Evolutionary conservation across 2,888 invertebrate species (phyloP).

Genomic region (Physocephala rufipes): DNA sequence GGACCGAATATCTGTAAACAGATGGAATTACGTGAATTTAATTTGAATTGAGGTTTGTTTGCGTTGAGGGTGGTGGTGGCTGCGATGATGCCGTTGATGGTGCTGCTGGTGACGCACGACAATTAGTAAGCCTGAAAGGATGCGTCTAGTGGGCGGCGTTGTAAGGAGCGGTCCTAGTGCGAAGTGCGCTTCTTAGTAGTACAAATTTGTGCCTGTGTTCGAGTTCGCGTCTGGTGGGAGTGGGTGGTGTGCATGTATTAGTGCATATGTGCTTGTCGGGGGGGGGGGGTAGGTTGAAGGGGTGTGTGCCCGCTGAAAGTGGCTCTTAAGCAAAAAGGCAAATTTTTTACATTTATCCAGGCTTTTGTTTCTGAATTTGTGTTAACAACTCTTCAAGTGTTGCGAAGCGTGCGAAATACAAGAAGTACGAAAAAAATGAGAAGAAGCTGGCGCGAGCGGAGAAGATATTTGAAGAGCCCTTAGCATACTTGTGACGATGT

Average conservation of each 20-base stretch:
- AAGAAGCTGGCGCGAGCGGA: not conserved
- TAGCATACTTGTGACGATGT: conserved; percentile 7
- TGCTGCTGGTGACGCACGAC: too few relatives aligned
- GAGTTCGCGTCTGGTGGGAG: conserved; percentile 46
- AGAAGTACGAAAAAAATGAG: not conserved
- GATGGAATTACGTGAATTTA: conserved; percentile 12
- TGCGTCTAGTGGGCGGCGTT: too few relatives aligned
- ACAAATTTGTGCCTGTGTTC: conserved; percentile 54
- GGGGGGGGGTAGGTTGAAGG: conserved; percentile 8
- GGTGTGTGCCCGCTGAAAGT: conserved; percentile 19
- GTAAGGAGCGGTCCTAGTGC: not conserved
- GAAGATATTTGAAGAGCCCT: not conserved
- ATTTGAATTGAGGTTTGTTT: not conserved
- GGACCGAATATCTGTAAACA: conserved; percentile 63
- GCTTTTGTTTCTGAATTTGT: conserved; percentile 56
- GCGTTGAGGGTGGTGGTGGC: not conserved
- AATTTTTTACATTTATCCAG: conserved; percentile 53
- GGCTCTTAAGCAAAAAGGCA: conserved; percentile 54
- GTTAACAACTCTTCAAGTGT: conserved; percentile 53
- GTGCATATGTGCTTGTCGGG: conserved; percentile 14
- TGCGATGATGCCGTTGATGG: not conserved
- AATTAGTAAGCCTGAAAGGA: too few relatives aligned
- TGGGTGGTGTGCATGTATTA: conserved; percentile 40
- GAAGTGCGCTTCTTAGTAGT: conserved; percentile 40
- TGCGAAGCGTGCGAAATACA: conserved; percentile 29